phyloP scores from a whole-genome alignment of 2,113 vertebrate genomes.

The Scophthalmus maximus region DNA sequence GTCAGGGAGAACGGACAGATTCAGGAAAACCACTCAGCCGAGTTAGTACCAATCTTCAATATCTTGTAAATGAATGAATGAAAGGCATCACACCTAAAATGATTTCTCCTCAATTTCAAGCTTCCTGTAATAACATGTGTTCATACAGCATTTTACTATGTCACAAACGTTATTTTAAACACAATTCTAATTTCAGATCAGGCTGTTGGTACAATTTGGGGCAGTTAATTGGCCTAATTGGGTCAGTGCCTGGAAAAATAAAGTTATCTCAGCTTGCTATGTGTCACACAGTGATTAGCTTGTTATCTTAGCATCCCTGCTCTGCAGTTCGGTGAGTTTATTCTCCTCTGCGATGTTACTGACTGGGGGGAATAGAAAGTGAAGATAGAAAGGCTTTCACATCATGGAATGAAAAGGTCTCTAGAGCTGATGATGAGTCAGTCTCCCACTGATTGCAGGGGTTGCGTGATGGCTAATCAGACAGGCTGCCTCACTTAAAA shows the following conservation, averaged over 20 bases:
- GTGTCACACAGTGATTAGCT: constrained; percentile 2
- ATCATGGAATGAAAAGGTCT: constrained; percentile 27
- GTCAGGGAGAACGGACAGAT: background rate
- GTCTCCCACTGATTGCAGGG: constrained; percentile 11
- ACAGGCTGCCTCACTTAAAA: constrained; percentile 18
- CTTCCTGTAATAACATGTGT: too few relatives aligned
- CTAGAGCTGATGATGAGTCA: constrained; percentile 45
- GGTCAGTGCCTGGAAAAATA: background rate
- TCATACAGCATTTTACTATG: background rate
- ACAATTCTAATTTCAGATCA: background rate
- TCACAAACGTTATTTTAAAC: background rate
- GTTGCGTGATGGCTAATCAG: constrained; percentile 21
- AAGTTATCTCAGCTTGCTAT: background rate
- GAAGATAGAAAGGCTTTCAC: constrained; percentile 40
- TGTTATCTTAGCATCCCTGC: background rate
- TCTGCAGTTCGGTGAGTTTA: constrained; percentile 16
- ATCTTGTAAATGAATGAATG: background rate
- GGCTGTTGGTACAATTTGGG: background rate
- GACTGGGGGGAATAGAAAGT: constrained; percentile 20
- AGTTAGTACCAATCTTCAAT: background rate
- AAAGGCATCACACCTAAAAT: too few relatives aligned
- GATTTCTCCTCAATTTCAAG: too few relatives aligned
- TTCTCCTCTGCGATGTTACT: background rate
- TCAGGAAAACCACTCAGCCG: background rate
- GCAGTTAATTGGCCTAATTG: background rate